A percentile compares a stretch with the other conserved stretches of the same genome.
phyloP scores from a whole-genome alignment of 2,113 vertebrate genomes.

The Neomonachus schauinslandi region DNA sequence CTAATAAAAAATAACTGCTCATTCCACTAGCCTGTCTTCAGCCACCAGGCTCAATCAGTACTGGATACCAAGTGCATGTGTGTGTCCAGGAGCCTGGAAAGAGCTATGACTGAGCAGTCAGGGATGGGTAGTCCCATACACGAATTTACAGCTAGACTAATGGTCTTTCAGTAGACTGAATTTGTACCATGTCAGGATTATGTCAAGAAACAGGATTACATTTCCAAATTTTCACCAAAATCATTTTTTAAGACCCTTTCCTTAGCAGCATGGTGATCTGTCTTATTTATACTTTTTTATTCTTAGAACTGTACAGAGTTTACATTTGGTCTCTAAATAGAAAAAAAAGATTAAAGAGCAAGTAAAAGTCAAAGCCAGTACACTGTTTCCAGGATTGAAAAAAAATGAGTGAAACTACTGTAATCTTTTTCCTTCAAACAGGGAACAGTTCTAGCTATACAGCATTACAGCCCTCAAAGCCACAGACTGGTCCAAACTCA shows the following conservation, averaged over 20 bases:
- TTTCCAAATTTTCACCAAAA: constrained; percentile 34
- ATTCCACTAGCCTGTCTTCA: neutral
- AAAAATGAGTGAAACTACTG: constrained; percentile 41
- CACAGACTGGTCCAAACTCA: neutral
- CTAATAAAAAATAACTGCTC: neutral
- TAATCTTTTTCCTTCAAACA: constrained; percentile 68
- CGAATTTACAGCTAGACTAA: neutral
- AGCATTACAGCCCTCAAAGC: neutral
- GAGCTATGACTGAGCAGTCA: neutral
- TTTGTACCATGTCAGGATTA: neutral
- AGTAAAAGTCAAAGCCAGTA: constrained; percentile 63
- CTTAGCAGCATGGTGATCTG: neutral
- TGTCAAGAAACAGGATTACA: neutral
- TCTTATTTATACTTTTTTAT: constrained; percentile 53
- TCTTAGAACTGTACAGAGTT: constrained; percentile 60
- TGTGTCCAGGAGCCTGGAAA: accelerated
- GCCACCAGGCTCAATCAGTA: neutral
- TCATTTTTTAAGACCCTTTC: constrained; percentile 44
- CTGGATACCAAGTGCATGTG: neutral
- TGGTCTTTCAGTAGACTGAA: neutral
- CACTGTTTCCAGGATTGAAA: constrained; percentile 54
- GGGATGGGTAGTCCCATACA: neutral
- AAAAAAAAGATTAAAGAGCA: constrained; percentile 66
- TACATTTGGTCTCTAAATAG: constrained; percentile 72
- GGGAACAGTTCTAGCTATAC: constrained; percentile 38